phyloP scores from a whole-genome alignment of 2,797 vertebrate genomes.

The Malacoraja senta region DNA sequence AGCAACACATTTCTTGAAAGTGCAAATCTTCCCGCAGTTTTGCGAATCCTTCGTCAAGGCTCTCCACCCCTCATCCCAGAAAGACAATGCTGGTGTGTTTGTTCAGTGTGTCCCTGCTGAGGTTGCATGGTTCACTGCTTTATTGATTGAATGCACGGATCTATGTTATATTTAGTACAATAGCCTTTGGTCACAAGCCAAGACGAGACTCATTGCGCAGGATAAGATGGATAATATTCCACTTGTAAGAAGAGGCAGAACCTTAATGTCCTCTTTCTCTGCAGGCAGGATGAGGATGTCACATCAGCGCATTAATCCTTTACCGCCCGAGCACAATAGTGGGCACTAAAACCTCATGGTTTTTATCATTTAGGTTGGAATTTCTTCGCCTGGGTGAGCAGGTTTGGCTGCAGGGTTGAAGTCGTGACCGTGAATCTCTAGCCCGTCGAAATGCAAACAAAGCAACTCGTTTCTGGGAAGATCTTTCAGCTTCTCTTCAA shows the following conservation, averaged over 20 bases:
- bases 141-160: background rate
- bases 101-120: background rate
- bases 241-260: background rate
- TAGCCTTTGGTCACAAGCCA: slow-evolving; percentile 16
- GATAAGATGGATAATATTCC: slow-evolving; percentile 22
- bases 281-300: background rate
- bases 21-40: background rate
- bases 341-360: background rate
- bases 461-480: background rate
- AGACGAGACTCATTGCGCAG: slow-evolving; percentile 5
- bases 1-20: background rate
- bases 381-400: background rate
- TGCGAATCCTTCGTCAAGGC: background rate
- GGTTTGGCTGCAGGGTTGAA: background rate
- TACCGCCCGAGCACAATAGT: background rate
- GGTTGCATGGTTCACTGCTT: background rate
- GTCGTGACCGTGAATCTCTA: background rate
- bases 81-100: background rate
- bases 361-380: background rate
- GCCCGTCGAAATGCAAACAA: background rate
- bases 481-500: background rate
- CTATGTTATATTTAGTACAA: slow-evolving; percentile 21
- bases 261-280: slow-evolving; percentile 12
- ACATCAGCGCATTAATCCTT: background rate
- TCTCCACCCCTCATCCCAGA: background rate